Base-by-base conservation (phyloP, 2,888 invertebrate genomes). In the Eumacrocentrus americanus region DNA sequence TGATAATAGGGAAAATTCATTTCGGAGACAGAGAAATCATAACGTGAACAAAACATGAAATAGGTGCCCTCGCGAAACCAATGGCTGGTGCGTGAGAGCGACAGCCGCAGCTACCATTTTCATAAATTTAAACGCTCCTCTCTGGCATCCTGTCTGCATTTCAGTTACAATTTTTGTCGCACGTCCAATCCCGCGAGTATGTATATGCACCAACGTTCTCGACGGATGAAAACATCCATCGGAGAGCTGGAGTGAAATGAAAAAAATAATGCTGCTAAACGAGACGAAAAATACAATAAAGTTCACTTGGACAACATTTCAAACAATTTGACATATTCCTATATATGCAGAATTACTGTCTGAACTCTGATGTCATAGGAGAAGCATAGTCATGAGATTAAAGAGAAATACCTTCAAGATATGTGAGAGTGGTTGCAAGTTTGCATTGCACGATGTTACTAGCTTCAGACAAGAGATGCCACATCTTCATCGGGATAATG, bases 401-500 rank as follows among this genome's bases (percentile, higher is more conserved):
- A n/a, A n/a, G n/a, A n/a, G n/a, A n/a, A n/a, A n/a, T n/a, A n/a
- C n/a, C n/a, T n/a, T n/a, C n/a, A n/a, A n/a, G n/a, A n/a, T n/a
- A n/a, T n/a, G n/a, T n/a, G n/a, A n/a, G n/a, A n/a, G n/a, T n/a
- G n/a, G n/a, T n/a, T n/a, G n/a, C n/a, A n/a, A n/a, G n/a, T n/a
- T n/a, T n/a, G n/a, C n/a, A n/a, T n/a, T n/a, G n/a, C n/a, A n/a
- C n/a, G n/a, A n/a, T n/a, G n/a, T n/a, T n/a, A n/a, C n/a, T n/a
- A n/a, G n/a, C n/a, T n/a, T 14, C 23, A 23, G 46, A 46, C 46
- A 38, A n/a, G n/a, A 37, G 25, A 25, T 54, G 42, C 38, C 35
- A 55, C 47, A 66, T 65, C 74, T 74, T 76, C 76, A 78, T 78
- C 71, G 70, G 70, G 75, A 75, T 78, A 77, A 79, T 78, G 77